phyloP scores from a whole-genome alignment of 2,113 vertebrate genomes.

The Delphinus delphis region DNA sequence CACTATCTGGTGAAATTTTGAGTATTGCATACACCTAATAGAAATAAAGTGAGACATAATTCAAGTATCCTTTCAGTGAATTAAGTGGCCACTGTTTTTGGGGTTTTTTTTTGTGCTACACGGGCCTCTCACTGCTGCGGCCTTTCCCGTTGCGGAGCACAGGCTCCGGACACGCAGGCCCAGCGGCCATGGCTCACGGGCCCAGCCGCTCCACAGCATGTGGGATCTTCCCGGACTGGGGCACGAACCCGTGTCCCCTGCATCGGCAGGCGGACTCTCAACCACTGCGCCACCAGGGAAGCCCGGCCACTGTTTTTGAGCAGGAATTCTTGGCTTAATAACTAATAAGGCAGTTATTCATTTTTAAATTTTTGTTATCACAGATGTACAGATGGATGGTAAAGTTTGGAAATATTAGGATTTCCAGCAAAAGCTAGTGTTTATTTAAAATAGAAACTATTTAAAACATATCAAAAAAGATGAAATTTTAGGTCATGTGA shows the following conservation, averaged over 20 bases:
- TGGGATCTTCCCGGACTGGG: no score
- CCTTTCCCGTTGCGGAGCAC: no score
- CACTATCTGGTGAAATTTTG: slow-evolving; percentile 57
- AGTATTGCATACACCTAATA: slow-evolving; percentile 58
- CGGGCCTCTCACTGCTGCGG: no score
- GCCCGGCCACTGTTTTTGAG: neutral
- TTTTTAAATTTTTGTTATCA: neutral
- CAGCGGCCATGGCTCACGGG: no score
- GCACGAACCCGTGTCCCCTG: no score
- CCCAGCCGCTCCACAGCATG: no score
- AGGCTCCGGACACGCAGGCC: no score
- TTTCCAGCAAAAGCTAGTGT: slow-evolving; percentile 3
- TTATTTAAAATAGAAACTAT: slow-evolving; percentile 28
- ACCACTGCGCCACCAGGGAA: no score
- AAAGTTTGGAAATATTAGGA: neutral
- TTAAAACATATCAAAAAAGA: neutral
- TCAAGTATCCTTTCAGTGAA: neutral
- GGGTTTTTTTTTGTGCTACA: rapidly evolving
- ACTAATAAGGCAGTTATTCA: neutral
- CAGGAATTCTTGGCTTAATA: neutral
- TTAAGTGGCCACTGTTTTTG: neutral
- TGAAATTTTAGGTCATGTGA: slow-evolving; percentile 4
- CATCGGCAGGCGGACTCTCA: no score
- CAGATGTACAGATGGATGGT: neutral
- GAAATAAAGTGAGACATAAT: slow-evolving; percentile 61